Evolutionary conservation across 2,113 vertebrate species (phyloP).

Genomic region (Pyrgilauda ruficollis): DNA sequence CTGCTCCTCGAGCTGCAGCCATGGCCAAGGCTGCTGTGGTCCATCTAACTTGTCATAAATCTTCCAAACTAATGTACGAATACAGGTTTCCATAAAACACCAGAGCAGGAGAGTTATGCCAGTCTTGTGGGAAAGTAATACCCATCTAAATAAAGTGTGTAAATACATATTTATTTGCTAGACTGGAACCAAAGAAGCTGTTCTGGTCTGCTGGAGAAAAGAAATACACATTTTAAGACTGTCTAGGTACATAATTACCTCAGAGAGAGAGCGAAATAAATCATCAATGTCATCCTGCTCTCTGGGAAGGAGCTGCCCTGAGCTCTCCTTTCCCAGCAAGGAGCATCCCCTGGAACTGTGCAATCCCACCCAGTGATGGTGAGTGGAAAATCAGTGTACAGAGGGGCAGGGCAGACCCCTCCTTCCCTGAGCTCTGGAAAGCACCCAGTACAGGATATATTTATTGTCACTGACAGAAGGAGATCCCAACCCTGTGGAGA

Average conservation of each 20-base stretch:
- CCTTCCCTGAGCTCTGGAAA: background rate
- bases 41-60: background rate
- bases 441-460: background rate
- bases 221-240: conserved; percentile 37
- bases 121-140: conserved; percentile 35
- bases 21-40: background rate
- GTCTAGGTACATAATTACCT: conserved; percentile 62
- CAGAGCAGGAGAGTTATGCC: conserved; percentile 21
- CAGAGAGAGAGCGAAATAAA: conserved; percentile 23
- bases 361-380: fast-evolving
- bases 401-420: background rate
- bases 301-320: background rate
- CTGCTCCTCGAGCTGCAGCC: background rate
- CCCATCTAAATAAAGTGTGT: conserved; percentile 56
- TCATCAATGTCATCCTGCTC: background rate
- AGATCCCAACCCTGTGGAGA: background rate
- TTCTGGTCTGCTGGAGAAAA: conserved; percentile 36
- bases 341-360: background rate
- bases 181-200: conserved; percentile 42
- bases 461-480: fast-evolving
- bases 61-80: background rate
- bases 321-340: background rate
- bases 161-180: conserved; percentile 65
- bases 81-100: background rate
- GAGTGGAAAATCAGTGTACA: background rate